phyloP scores from a whole-genome alignment of 2,797 vertebrate genomes.

The Agapornis canus region DNA sequence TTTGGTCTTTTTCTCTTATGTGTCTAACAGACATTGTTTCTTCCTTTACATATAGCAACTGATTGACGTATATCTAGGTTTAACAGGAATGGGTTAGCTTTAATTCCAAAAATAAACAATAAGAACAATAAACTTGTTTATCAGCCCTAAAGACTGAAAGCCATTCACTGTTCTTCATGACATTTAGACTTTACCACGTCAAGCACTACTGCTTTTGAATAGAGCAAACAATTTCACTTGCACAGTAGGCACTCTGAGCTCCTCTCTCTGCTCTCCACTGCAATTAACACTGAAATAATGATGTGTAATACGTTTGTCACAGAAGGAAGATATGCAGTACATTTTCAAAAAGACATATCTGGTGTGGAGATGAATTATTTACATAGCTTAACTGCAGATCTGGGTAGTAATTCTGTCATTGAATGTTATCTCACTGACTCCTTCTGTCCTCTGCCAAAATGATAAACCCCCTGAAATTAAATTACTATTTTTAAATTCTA shows the following conservation, averaged over 20 bases:
- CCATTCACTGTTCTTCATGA: not conserved
- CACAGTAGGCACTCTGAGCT: not conserved
- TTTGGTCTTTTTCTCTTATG: not conserved
- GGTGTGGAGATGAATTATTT: not conserved
- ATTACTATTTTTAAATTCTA: not conserved
- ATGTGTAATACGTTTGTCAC: not conserved
- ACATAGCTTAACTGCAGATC: not conserved
- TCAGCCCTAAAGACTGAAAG: not conserved
- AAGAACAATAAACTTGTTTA: conserved; percentile 12
- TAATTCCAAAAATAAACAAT: conserved; percentile 18
- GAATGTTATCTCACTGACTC: not conserved
- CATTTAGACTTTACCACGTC: not conserved
- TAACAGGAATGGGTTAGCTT: not conserved
- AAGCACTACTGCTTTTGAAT: conserved; percentile 20
- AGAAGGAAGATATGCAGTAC: not conserved
- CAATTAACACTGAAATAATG: conserved; percentile 26
- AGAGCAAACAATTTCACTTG: not conserved
- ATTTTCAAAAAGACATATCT: not conserved
- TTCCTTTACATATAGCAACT: not conserved
- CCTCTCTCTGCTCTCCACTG: not conserved
- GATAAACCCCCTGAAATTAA: not conserved
- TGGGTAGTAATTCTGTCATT: not conserved
- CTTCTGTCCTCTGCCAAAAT: not conserved
- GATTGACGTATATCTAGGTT: not conserved
- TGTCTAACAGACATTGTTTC: not conserved